These are phyloP conservation scores for Monochamus alternatus DNA, from an alignment of 2,888 invertebrate genomes.

Conservation along the genomic window DNA sequence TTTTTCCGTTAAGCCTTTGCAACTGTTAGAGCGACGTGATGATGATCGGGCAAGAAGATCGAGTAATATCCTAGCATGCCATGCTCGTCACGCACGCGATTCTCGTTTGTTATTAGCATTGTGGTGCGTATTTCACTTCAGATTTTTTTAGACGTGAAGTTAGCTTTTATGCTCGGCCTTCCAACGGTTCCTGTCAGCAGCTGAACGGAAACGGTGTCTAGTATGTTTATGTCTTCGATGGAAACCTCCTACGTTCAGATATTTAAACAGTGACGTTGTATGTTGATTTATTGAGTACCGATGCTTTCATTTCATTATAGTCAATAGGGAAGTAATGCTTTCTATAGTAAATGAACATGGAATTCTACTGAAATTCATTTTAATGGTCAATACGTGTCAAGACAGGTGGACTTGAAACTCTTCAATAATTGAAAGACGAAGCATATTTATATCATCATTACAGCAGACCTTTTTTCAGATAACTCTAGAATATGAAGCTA, in stretches of 20 bases:
- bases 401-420: no score
- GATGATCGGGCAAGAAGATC: constrained; percentile 6
- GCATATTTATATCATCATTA: no score
- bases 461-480: no score
- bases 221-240: neutral
- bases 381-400: no score
- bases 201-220: neutral
- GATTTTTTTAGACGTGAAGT: constrained; percentile 34
- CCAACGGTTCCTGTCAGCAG: constrained; percentile 33
- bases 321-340: neutral
- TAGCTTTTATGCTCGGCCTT: constrained; percentile 35
- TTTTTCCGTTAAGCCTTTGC: neutral
- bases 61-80: constrained; percentile 24
- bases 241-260: neutral
- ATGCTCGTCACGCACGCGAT: constrained; percentile 36
- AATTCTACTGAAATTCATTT: no score
- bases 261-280: neutral
- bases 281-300: neutral
- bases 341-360: no score
- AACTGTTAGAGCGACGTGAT: neutral
- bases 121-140: constrained; percentile 34
- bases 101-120: constrained; percentile 38
- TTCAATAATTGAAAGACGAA: no score
- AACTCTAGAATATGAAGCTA: no score
- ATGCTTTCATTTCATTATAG: neutral